These are phyloP conservation scores for Leptopilina boulardi DNA, from an alignment of 1,140 invertebrate species.

Conservation along the genomic window DNA sequence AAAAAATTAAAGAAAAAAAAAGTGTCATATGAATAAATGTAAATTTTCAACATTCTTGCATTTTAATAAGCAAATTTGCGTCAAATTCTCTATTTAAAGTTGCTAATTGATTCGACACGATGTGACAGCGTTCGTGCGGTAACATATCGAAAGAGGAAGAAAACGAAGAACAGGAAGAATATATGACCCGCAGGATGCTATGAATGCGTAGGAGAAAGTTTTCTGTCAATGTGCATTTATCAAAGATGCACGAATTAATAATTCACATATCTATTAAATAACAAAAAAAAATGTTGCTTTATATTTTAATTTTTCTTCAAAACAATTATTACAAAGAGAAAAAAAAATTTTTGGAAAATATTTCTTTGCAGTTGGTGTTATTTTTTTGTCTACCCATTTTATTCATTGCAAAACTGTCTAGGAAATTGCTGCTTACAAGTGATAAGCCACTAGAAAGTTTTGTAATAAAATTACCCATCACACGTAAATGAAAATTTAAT, in stretches of 20 bases:
- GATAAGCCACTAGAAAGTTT: slow-evolving; percentile 10
- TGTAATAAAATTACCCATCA: not conserved
- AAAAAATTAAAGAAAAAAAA: not conserved
- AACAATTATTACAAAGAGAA: too few relatives aligned
- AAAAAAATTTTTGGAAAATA: not conserved
- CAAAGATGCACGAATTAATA: slow-evolving; percentile 17
- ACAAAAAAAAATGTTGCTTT: not conserved
- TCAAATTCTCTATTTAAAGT: not conserved
- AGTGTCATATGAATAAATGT: not conserved
- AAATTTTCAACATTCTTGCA: slow-evolving; percentile 4
- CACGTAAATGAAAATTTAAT: not conserved
- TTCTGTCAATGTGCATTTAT: not conserved
- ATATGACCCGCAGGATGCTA: slow-evolving; percentile 21
- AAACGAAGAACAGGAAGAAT: slow-evolving; percentile 15
- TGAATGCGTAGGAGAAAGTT: slow-evolving; percentile 20
- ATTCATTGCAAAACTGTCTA: slow-evolving; percentile 2
- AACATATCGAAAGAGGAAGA: slow-evolving; percentile 20
- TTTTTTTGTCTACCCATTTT: not conserved
- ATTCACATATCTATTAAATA: not conserved
- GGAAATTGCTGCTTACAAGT: not conserved
- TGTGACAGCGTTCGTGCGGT: not conserved
- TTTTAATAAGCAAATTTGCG: not conserved
- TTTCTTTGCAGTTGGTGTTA: not conserved
- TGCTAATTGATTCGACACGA: not conserved
- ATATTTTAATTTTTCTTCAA: not conserved